phyloP scores from a whole-genome alignment of 23 tunicate species.

The Trididemnum miniatum region DNA sequence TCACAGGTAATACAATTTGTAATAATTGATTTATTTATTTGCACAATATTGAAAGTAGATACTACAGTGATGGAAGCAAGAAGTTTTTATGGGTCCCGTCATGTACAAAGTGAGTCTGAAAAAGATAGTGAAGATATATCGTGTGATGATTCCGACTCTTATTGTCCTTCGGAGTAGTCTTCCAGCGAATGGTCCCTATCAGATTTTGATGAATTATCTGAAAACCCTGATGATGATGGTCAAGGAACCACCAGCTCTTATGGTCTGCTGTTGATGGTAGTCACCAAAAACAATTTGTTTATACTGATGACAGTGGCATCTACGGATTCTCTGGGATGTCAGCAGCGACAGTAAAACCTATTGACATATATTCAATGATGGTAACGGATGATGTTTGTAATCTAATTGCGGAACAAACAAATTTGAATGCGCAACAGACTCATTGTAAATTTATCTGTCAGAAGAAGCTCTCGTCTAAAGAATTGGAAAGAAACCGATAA shows the following conservation, averaged over 20 bases:
- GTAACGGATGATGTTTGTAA: conserved; percentile 21
- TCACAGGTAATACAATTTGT: not conserved
- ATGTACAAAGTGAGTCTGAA: not conserved
- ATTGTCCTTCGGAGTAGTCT: not conserved
- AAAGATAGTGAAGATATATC: not conserved
- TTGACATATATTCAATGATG: conserved; percentile 10
- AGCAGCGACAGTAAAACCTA: conserved; percentile 1
- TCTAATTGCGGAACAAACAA: conserved; percentile 19
- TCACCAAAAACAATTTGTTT: conserved; percentile 25
- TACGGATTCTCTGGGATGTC: conserved; percentile 13
- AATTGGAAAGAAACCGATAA: conserved; percentile 17
- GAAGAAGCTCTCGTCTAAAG: not conserved
- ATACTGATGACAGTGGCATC: conserved; percentile 16
- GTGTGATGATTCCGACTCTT: not conserved
- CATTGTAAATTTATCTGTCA: not conserved
- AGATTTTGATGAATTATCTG: not conserved
- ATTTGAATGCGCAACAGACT: conserved; percentile 22
- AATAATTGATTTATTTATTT: too few relatives aligned
- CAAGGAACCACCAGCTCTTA: not conserved
- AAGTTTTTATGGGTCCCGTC: not conserved
- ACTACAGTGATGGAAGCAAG: not conserved
- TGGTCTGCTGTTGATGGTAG: conserved; percentile 17
- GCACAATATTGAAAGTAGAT: not conserved
- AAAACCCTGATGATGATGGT: not conserved
- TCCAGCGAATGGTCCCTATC: not conserved